Conservation (phyloP, 2,113 vertebrate species). For the Euleptes europaea region DNA sequence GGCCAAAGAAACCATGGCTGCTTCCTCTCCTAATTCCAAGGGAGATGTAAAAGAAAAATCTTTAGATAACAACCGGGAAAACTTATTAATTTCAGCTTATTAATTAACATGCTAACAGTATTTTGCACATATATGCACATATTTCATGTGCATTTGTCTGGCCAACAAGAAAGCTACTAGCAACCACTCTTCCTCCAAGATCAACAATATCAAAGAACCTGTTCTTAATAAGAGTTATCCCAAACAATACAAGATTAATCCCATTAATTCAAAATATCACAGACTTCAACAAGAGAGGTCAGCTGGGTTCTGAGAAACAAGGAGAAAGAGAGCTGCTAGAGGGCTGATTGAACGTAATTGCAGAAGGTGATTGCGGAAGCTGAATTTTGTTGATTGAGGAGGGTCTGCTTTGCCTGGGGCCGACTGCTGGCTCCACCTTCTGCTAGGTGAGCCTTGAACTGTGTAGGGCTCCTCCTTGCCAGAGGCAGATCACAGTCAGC, state of each 20-base stretch:
- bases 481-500: too few species aligned
- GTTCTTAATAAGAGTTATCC: neutral
- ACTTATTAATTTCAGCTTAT: neutral
- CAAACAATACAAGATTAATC: constrained; percentile 14
- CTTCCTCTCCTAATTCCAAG: neutral
- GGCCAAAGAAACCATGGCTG: neutral
- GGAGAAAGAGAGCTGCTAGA: too few species aligned
- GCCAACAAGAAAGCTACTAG: neutral
- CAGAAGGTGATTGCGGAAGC: too few species aligned
- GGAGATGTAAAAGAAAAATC: neutral
- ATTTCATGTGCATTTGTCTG: neutral
- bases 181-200: neutral
- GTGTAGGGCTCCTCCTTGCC: too few species aligned
- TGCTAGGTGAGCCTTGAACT: too few species aligned
- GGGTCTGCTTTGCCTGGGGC: too few species aligned
- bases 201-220: neutral
- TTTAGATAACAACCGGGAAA: neutral
- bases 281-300: neutral
- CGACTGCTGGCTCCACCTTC: too few species aligned
- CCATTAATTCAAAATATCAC: constrained; percentile 37
- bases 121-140: too few species aligned
- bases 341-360: too few species aligned
- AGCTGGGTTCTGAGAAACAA: too few species aligned
- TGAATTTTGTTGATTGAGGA: too few species aligned
- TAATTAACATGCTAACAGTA: too few species aligned